Conservation (phyloP, 1,140 invertebrate genomes). For the Penaeus chinensis region DNA sequence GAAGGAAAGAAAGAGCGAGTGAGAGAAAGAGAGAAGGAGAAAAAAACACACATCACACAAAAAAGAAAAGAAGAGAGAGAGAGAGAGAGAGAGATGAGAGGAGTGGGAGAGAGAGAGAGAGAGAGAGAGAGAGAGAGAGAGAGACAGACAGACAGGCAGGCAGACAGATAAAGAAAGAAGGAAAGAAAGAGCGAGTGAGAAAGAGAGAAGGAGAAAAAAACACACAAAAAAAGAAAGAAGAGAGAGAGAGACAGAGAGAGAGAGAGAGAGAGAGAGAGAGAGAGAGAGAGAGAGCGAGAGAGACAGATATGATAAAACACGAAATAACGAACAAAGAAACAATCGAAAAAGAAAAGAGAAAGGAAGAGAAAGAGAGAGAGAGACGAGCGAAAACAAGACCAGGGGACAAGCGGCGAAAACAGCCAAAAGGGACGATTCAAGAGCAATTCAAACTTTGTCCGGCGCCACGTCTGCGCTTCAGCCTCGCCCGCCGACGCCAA, state of each 20-base stretch:
- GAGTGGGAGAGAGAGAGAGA: constrained; percentile 3
- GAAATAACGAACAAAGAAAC: not conserved
- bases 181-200: not conserved
- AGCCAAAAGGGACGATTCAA: not conserved
- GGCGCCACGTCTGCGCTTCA: not conserved
- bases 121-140: too few species aligned
- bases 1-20: not conserved
- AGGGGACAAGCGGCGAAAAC: not conserved
- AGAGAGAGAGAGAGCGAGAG: constrained; percentile 3
- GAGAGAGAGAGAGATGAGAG: not conserved
- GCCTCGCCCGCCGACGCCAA: too few species aligned
- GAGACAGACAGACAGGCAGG: not conserved
- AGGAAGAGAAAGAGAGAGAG: not conserved
- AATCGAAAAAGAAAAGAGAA: not conserved
- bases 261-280: constrained; percentile 10
- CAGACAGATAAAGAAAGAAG: not conserved
- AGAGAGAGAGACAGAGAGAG: constrained; percentile 2
- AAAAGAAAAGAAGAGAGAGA: constrained; percentile 10
- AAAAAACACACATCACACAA: not conserved
- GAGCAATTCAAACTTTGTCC: not conserved
- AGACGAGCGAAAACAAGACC: not conserved
- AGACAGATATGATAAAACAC: not conserved
- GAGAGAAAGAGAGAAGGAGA: not conserved
- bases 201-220: too few species aligned
- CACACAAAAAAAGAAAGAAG: not conserved